A percentile compares a stretch with the other conserved stretches of the same genome.
Conservation (phyloP, 2,113 vertebrate species). For the Clupea harengus region DNA sequence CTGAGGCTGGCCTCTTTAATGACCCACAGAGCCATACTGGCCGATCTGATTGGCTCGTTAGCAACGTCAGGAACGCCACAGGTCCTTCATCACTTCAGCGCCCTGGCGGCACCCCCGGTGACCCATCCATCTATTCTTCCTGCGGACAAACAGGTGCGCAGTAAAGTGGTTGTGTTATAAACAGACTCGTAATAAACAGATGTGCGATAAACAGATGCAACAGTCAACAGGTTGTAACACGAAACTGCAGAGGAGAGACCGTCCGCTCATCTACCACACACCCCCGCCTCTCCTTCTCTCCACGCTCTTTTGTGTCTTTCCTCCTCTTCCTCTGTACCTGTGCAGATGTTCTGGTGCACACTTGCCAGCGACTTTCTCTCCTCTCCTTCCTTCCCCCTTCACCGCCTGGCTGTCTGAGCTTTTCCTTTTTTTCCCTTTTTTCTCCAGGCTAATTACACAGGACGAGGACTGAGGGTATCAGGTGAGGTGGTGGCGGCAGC, state of each 20-base stretch:
- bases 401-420: background rate
- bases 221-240: slow-evolving; percentile 6
- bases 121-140: background rate
- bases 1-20: slow-evolving; percentile 72
- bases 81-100: background rate
- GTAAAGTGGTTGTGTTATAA: background rate
- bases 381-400: background rate
- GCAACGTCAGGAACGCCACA: slow-evolving; percentile 47
- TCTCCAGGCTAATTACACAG: slow-evolving; percentile 50
- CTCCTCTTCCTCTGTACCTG: background rate
- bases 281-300: background rate
- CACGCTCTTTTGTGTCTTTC: background rate
- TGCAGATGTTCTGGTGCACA: background rate
- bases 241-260: background rate
- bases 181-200: background rate
- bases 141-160: background rate
- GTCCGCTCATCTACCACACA: background rate
- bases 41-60: slow-evolving; percentile 77
- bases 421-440: background rate
- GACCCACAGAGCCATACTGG: slow-evolving; percentile 68
- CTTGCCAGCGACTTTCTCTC: background rate
- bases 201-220: background rate
- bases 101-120: background rate
- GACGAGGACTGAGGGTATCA: slow-evolving; percentile 15
- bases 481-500: background rate